Evolutionary conservation across 2,797 vertebrate species (phyloP), one percentile per base, ranked within the genome.

Genomic region (Tachyglossus aculeatus): DNA sequence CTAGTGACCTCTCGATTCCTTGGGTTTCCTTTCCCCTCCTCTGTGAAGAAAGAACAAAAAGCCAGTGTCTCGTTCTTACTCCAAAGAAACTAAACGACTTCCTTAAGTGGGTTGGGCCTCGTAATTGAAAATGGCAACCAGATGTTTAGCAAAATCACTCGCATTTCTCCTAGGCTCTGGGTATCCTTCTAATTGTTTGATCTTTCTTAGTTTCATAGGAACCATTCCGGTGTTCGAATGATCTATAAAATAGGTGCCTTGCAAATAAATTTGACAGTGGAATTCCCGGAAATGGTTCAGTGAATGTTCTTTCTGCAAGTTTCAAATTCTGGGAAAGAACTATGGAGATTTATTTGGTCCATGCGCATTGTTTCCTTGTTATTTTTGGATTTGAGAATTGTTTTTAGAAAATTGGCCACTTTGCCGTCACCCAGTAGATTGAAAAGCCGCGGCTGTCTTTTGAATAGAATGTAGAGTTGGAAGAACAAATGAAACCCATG

Each of bases 121-220:
- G 72, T 79, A 84, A 88, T 77, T 81, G 87, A 87, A 93, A 94
- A 95, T 95, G 82, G 85, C 87, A 94, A 90, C 89, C 95, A 95
- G 93, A 95, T 96, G 95, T 94, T 92, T 88, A 90, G 74, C 74
- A 83, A 90, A 86, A 74, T 81, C 73, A 50, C 29, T 54, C 77
- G 65, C 56, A 70, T 86, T 89, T 89, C 85, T 79, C 74, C 73
- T 84, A 51, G 74, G 82, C 81, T 80, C 52, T 67, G 77, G 60
- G 45, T 71, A 50, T 82, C 74, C 82, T 78, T 83, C 59, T 82
- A 86, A 88, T 80, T 83, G 69, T 88, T 89, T 84, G 78, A 82
- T 86, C 77, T 88, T 86, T 81, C 50, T 68, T 67, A 62, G 58
- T 80, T 89, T 89, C 69, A 87, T 75, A 43, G 71, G 88, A 89